Conservation (phyloP, 2,113 vertebrate genomes). For the Alligator mississippiensis region DNA sequence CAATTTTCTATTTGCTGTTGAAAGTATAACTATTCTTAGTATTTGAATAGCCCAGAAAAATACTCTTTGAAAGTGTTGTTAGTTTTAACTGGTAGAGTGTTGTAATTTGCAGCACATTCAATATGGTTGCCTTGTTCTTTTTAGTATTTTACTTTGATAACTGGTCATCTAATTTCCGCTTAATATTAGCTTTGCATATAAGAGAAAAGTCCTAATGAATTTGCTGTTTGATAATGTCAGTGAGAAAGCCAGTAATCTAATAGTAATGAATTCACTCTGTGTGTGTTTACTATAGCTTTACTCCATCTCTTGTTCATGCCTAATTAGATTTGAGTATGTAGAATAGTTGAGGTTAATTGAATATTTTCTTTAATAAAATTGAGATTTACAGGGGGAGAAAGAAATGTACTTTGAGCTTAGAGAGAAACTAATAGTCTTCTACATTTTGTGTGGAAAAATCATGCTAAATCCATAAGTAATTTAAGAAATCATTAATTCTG, state of each 20-base stretch:
- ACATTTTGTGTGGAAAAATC: slow-evolving; percentile 42
- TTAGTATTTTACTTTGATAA: slow-evolving; percentile 27
- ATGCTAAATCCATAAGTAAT: slow-evolving; percentile 56
- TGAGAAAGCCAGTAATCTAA: slow-evolving; percentile 51
- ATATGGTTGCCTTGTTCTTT: background rate
- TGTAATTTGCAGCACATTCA: background rate
- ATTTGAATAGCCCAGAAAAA: background rate
- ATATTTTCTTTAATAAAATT: slow-evolving; percentile 80
- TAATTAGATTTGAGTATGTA: slow-evolving; percentile 70
- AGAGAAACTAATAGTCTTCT: slow-evolving; percentile 61
- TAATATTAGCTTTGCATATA: slow-evolving; percentile 44
- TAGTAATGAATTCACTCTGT: slow-evolving; percentile 62
- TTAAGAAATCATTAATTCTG: slow-evolving; percentile 62
- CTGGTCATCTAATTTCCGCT: slow-evolving; percentile 44
- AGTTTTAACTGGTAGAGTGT: background rate
- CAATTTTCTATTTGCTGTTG: slow-evolving; percentile 35
- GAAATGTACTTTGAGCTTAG: slow-evolving; percentile 63
- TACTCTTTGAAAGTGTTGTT: background rate
- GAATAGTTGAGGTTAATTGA: slow-evolving; percentile 76
- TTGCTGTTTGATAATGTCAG: slow-evolving; percentile 54
- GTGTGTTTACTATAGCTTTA: slow-evolving; percentile 69
- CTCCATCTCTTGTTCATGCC: slow-evolving; percentile 62
- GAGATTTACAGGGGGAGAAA: slow-evolving; percentile 64
- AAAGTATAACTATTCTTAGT: background rate
- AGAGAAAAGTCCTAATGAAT: slow-evolving; percentile 21